Evolutionary conservation across 2,797 vertebrate genomes (phyloP), one percentile per base, ranked within the genome.

Genomic region (Anas bernieri): DNA sequence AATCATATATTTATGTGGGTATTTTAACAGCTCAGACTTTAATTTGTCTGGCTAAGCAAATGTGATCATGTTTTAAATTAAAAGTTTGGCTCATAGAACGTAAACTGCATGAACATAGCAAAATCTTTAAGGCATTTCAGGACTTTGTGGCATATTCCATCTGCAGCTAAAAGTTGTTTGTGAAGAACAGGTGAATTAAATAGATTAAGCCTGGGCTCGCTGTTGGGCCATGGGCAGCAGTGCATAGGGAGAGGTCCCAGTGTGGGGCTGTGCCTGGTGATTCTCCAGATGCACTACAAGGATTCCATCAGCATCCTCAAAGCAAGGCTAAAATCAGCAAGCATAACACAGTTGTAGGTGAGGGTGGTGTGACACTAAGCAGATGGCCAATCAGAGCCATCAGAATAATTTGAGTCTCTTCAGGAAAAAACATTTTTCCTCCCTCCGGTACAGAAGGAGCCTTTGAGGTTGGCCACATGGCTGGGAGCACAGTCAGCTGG

Each of bases 271-370:
- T 3, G 1, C 16, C 28, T 21, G n/a, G 11, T 45, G 50, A 28
- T 61, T 64, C 52, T 69, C 21, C 56, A 11, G 46, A 11, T 0
- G 0, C 7, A 6, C 16, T 2, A 0, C 21, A 25, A 5, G 4
- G 10, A 7, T 75, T 78, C 37, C 48, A 9, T 8, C 52, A 30
- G 17, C 28, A 25, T 59, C 54, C 43, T 61, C 25, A 39, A 33
- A 59, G 37, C 45, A 58, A 59, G 15, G 37, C 17, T 35, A 48
- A 82, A 64, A 0, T 16, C 11, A 21, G 8, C 17, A 8, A 6
- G 21, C 45, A 35, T 5, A 35, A 41, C 64, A 48, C 59, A 43
- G 14, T 25, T 28, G 41, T 17, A 64, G 33, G 17, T 39, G 50
- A 78, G 55, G 12, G n/a, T 84, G 52, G 31, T 37, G 48, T 1